Conservation (phyloP, 2,797 vertebrate genomes). For the Odontamblyopus lacepedii region DNA sequence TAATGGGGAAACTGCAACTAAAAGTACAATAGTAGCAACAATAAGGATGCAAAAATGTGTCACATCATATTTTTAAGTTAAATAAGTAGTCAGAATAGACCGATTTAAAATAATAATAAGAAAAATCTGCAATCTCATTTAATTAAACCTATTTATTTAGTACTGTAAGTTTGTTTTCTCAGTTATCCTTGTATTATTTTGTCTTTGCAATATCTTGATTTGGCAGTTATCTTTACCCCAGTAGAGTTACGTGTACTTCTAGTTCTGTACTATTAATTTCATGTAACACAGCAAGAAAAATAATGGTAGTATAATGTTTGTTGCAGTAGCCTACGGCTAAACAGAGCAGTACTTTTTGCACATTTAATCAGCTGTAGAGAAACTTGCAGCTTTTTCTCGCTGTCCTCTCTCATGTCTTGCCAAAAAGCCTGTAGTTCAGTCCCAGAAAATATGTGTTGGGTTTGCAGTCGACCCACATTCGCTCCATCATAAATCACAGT, state of each 20-base stretch:
- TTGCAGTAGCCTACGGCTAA: neutral
- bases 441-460: conserved; percentile 13
- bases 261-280: neutral
- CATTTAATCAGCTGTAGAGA: neutral
- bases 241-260: neutral
- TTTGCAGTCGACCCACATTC: conserved; percentile 1
- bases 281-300: neutral
- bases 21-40: neutral
- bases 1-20: neutral
- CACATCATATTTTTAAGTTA: no score
- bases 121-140: no score
- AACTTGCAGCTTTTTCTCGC: neutral
- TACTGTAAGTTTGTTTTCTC: neutral
- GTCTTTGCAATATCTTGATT: neutral
- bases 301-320: neutral
- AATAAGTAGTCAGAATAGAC: neutral
- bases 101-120: neutral
- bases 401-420: neutral
- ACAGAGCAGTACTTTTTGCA: neutral
- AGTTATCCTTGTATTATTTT: neutral
- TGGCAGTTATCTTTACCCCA: neutral
- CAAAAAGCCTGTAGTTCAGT: conserved; percentile 19
- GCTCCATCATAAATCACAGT: conserved; percentile 9
- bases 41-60: neutral
- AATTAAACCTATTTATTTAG: no score